Base-by-base conservation (phyloP, 2,113 vertebrate species). In the Austrofundulus limnaeus region DNA sequence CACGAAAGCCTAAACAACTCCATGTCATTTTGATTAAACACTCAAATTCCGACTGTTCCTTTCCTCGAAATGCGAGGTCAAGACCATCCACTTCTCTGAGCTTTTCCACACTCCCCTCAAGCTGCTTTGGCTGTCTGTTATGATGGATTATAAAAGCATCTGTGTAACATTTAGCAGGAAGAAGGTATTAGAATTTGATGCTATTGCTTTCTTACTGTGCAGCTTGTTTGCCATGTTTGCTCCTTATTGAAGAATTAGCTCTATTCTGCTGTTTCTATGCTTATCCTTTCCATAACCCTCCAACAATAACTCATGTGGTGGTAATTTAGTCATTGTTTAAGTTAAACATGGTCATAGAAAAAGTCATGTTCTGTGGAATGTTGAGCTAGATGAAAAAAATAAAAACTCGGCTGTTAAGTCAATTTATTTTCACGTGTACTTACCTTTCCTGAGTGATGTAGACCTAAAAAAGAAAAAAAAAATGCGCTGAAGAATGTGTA, bases 381-480 rank as follows among this genome's bases (percentile, higher is more conserved):
- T 87, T 86, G 83, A 50, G 34, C 63, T 59, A 56, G 24, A 53
- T 37, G 55, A 51, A 67, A 69, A 67, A 57, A 45, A 48, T 51
- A 67, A 69, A 67, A 57, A 45, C 51, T 51, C 3, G 2, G 14
- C 62, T 75, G 66, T 66, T 90, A 83, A 77, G 75, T 79, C 76
- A 63, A 82, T 77, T 54, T 2, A 9, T 76, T 60, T 72, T 84
- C 71, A 87, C 68, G 69, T 80, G 78, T 77, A 64, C 58, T 45
- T 42, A 34, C 68, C 73, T 77, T 80, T 75, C n/a, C 72, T 61
- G 66, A 82, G 79, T 83, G 72, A 62, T 84, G 77, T 78, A 87
- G 85, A 82, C 76, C 86, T 85, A 80, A 85, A 85, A 34, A 88
- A 81, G 81, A 72, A 80, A 80, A 69, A 45, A 72, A 80, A 80